These are phyloP conservation scores for Hippocampus kuda DNA, from an alignment of 2,797 vertebrate genomes.

Conservation along the genomic window DNA sequence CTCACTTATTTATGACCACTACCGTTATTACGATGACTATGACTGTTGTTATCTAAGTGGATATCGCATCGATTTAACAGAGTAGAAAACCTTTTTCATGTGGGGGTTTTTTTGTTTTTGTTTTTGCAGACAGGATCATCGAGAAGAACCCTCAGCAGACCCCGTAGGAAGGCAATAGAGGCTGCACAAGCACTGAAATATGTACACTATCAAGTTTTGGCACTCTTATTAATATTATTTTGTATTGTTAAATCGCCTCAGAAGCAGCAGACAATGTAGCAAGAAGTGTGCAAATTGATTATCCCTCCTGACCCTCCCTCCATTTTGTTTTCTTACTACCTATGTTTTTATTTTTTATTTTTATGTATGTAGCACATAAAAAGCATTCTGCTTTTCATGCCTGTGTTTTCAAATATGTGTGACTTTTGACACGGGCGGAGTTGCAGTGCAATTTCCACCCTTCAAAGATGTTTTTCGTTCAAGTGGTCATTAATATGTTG, in stretches of 20 bases:
- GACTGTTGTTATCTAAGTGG: background rate
- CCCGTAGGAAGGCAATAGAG: slow-evolving; percentile 64
- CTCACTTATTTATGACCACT: background rate
- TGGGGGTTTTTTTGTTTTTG: background rate
- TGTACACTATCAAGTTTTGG: slow-evolving; percentile 93
- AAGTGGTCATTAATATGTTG: slow-evolving; percentile 46
- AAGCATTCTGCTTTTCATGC: slow-evolving; percentile 58
- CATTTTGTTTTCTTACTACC: slow-evolving; percentile 60
- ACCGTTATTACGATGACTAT: no score
- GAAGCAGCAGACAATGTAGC: slow-evolving; percentile 97
- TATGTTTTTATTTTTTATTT: slow-evolving; percentile 42
- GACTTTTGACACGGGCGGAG: slow-evolving; percentile 64
- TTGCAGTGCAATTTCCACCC: slow-evolving; percentile 70
- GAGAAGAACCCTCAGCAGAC: slow-evolving; percentile 43
- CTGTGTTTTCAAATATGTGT: slow-evolving; percentile 54
- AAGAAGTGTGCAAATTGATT: slow-evolving; percentile 82
- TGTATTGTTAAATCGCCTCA: slow-evolving; percentile 73
- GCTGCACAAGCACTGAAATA: slow-evolving; percentile 86
- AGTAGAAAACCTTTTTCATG: background rate
- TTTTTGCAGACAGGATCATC: slow-evolving; percentile 16
- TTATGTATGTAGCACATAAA: slow-evolving; percentile 71
- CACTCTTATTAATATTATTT: slow-evolving; percentile 69
- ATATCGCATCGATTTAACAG: background rate
- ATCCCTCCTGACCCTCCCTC: slow-evolving; percentile 39
- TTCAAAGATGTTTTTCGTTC: slow-evolving; percentile 1